Percentiles rank a stretch among this genome's conserved stretches.
Conservation (phyloP, 2,888 invertebrate species). For the Zele albiditarsus region DNA sequence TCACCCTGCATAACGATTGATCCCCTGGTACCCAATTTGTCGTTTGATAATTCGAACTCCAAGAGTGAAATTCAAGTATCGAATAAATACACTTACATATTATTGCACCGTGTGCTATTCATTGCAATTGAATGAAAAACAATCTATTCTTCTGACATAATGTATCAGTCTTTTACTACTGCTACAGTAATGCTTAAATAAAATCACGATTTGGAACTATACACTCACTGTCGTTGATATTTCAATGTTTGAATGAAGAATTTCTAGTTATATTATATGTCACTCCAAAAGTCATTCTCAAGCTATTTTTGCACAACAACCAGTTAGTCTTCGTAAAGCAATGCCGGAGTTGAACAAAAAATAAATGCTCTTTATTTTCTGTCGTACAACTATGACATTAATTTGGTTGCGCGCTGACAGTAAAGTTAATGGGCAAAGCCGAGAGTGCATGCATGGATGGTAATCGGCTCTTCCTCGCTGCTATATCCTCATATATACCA, state of each 20-base stretch:
- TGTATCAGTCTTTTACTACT: background rate
- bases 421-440: constrained; percentile 13
- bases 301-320: constrained; percentile 7
- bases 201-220: background rate
- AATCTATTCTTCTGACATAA: background rate
- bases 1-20: constrained; percentile 33
- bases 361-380: constrained; percentile 1
- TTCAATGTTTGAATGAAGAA: background rate
- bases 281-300: background rate
- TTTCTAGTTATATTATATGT: constrained; percentile 1
- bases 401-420: constrained; percentile 14
- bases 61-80: background rate
- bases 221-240: background rate
- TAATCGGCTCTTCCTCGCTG: background rate
- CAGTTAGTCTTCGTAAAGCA: constrained; percentile 15
- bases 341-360: background rate
- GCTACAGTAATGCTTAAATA: background rate
- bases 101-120: background rate
- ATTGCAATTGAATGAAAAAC: background rate
- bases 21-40: constrained; percentile 36
- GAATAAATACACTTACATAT: background rate
- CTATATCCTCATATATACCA: background rate
- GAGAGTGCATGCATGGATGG: constrained; percentile 8
- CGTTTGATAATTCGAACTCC: constrained; percentile 40
- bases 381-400: background rate